phyloP scores from a whole-genome alignment of 2,797 vertebrate genomes.

The Dermochelys coriacea region DNA sequence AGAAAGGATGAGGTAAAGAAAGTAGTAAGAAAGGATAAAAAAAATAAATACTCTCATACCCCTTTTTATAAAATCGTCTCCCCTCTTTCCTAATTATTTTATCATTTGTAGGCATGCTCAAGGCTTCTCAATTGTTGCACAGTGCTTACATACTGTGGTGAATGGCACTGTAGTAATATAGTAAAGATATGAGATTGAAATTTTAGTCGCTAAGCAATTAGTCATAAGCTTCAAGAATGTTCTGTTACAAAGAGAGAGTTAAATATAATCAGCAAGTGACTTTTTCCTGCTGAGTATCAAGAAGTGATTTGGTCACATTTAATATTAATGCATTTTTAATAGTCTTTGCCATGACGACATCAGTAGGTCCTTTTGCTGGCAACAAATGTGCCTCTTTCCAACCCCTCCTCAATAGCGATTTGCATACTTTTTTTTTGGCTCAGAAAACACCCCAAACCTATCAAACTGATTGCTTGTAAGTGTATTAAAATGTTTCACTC shows the following conservation, averaged over 20 bases:
- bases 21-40: not conserved
- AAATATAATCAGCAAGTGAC: not conserved
- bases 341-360: not conserved
- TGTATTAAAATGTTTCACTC: not conserved
- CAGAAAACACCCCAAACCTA: not conserved
- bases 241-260: not conserved
- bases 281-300: not conserved
- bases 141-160: not conserved
- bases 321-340: not conserved
- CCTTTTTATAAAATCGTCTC: not conserved
- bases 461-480: not conserved
- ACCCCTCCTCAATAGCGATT: not conserved
- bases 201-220: too few species aligned
- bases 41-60: not conserved
- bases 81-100: not conserved
- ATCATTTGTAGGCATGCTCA: not conserved
- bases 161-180: not conserved
- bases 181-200: not conserved
- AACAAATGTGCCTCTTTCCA: not conserved
- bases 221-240: too few species aligned
- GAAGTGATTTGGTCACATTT: not conserved
- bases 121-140: not conserved
- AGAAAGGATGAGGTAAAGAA: not conserved
- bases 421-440: not conserved
- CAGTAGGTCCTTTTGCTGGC: not conserved